Evolutionary conservation across 1,140 invertebrate species (phyloP), one percentile per base, ranked within the genome.

Genomic region (Limonius californicus): DNA sequence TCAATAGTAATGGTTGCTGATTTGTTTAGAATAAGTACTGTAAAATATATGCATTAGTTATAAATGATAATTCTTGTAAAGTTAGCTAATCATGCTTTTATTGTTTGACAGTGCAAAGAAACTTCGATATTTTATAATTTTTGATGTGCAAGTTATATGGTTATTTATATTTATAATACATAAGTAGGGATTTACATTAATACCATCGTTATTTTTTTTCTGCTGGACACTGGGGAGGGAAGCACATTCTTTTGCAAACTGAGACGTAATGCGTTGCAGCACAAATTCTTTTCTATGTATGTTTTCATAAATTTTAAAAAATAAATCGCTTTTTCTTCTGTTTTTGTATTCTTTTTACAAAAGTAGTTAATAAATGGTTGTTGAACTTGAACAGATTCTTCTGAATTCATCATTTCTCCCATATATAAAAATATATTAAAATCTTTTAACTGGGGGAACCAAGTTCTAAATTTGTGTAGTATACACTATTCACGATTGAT

Each of bases 121-220:
- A 50, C 20, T 50, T 50, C n/a, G 14, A 50, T 50, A 50, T 50
- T 50, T 50, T 50, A 50, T 50, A 50, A 50, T 50, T 50, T 50
- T 50, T 50, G 16, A 18, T 50, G 45, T 50, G 45, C 45, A 50
- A 50, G 19, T 18, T 50, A 16, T 50, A 50, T 50, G 45, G 45
- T 50, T 50, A 50, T 50, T 50, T 50, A 50, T 50, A 50, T 50
- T 50, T 50, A 50, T 50, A 50, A 50, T 50, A 50, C 16, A 45
- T 45, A 45, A 45, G 14, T 50, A 50, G 45, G 45, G 14, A 16
- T 50, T 18, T 18, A 3, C 2, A 19, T 16, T 19, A 50, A 50
- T 16, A 50, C 14, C 19, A n/a, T 50, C 45, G 16, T 50, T 50
- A 21, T 50, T 50, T 19, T 19, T 50, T 50, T 18, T 50, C 35